Evolutionary conservation across 2,888 invertebrate genomes (phyloP), one percentile per base, ranked within the genome.

Genomic region (Meliscaeva auricollis): DNA sequence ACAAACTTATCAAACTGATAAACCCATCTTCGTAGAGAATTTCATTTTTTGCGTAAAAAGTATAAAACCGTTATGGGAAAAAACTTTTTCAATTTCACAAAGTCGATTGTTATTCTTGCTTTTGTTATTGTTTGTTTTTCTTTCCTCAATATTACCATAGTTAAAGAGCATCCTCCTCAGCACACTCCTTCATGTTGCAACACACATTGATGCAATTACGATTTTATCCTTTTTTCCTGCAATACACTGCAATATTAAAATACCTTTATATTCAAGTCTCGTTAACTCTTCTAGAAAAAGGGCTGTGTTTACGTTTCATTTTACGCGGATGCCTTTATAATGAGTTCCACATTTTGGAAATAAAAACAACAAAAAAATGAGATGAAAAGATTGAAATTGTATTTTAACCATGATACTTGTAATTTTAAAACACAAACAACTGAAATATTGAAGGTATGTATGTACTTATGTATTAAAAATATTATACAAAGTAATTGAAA

Each of bases 11-110:
- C 41, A 41, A 41, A 41, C 9, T 41, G 11, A 13, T 1, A 3
- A n/a, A 41, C 41, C 4, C 44, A 44, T 15, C 5, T 44, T 44
- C 15, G 15, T 15, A 15, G 15, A 13, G 41, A 13, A 41, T 13
- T 4, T 4, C 41, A n/a, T n/a, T 44, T 44, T 44, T 15, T 6
- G 44, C 8, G 44, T 7, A 44, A 15, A 3, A 44, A 44, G 44
- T 6, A 26, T 58, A 8, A 7, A 58, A 8, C 38, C 38, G 20
- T 20, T 13, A 38, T 58, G 35, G 38, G 35, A 8, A 4, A 38
- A 58, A 58, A 58, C 38, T 58, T 58, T 58, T 58, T 58, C 58
- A 58, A 58, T 60, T 60, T 41, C 58, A 41, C 41, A 60, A 60
- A 60, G 38, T 60, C 13, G 38, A n/a, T 60, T 60, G 58, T 60